Evolutionary conservation across 2,113 vertebrate species (phyloP), one percentile per base, ranked within the genome.

Genomic region (Myrmophylax atrothorax): DNA sequence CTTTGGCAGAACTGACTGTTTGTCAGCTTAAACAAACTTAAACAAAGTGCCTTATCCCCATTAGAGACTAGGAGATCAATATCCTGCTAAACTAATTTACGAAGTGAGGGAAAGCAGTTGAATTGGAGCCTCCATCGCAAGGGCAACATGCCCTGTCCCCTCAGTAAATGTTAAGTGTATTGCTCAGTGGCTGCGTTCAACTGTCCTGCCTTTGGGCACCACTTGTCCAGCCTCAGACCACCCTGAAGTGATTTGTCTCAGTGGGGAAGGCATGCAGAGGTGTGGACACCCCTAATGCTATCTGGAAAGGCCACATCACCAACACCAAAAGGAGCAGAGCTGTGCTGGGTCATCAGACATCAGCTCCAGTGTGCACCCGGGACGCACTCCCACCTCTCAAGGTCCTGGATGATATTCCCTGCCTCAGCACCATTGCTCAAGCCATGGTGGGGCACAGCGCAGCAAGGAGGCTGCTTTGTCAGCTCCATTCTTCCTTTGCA

Each of bases 21-120:
- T 97, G 95, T 96, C 95, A 95, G 92, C 66, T 96, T 96, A 92
- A 95, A 90, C 75, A 91, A 96, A 94, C 81, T 97, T 94, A 91
- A 95, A 94, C 67, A 56, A 86, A 94, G 49, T 90, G 73, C 77
- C 64, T 96, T 89, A 82, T 89, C 93, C 87, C 88, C 90, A 89
- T 91, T 78, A 97, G 84, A 84, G 83, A 70, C 82, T 46, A 38
- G 75, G 49, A 87, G 76, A 95, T 95, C 93, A 13, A 96, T 96
- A 92, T 33, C 12, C 69, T 64, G 46, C 79, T 90, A 79, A 94
- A 75, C 46, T 76, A 58, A 96, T 87, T 96, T 67, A 88, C 84
- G 60, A 44, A 93, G 66, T 73, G 87, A 94, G 28, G 84, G 63
- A 93, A 92, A 66, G 69, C 6, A 0, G 55, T 49, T 86, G 76